Evolutionary conservation across 2,888 invertebrate genomes (phyloP), one percentile per base, ranked within the genome.

Genomic region (Plebejus argus): DNA sequence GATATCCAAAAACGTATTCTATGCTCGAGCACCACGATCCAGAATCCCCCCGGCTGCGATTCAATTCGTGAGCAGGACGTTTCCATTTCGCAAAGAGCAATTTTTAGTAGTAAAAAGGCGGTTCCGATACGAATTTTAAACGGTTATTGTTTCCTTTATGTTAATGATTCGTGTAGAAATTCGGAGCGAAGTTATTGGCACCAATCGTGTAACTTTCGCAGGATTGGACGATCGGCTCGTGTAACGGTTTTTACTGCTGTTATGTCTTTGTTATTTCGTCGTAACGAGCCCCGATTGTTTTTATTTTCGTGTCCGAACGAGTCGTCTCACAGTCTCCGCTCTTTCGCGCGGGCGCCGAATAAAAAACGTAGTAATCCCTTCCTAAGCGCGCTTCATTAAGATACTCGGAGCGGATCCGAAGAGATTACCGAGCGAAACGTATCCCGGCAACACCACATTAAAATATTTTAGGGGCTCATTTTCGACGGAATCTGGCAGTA

Each of bases 121-220:
- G 88, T 86, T 86, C 87, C 88, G 87, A 88, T 90, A 88, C 90
- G 88, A 90, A 91, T 91, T 92, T 92, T 91, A 91, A 93, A 93
- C 88, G 91, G 91, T 92, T 93, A 93, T 92, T 92, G 92, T 94
- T 92, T 90, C 89, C 89, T 90, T 94, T 92, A 93, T 92, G 91
- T 88, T 93, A 92, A 93, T 93, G 91, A 85, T 87, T 89, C 86
- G 89, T 89, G 91, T 91, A 91, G 90, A 90, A 90, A 90, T 90
- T 88, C 88, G 88, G 85, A 89, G 87, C 89, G 89, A 88, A 85
- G 88, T 86, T 85, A 86, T 86, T 84, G 84, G 83, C 84, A 84
- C 83, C 84, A 87, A 86, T 86, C 90, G 90, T 89, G 90, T 89
- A 88, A 90, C 89, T 86, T 85, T 82, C 78, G 86, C 85, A 86